phyloP scores from a whole-genome alignment of 92 coral and sea anemone genomes.

The Phenganax subtilis region DNA sequence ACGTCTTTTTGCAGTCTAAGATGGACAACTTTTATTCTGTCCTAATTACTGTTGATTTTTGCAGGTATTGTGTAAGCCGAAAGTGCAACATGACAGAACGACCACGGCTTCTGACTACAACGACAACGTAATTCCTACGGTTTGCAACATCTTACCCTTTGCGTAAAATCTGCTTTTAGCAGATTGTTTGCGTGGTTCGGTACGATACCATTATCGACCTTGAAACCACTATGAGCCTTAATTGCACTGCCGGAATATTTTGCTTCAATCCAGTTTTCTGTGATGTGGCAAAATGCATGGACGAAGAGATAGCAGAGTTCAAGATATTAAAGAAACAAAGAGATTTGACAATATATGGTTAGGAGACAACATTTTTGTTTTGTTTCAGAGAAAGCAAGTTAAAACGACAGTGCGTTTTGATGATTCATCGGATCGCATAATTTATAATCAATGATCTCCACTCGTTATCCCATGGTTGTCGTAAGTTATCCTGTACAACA shows the following conservation, averaged over 20 bases:
- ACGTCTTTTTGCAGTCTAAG: too few species aligned
- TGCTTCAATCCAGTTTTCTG: too few species aligned
- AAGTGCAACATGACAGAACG: slow-evolving; percentile 16
- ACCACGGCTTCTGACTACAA: background rate
- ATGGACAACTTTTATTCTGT: too few species aligned
- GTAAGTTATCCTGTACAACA: too few species aligned
- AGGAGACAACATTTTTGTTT: background rate
- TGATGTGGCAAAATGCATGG: background rate
- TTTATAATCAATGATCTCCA: slow-evolving; percentile 20
- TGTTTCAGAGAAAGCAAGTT: slow-evolving; percentile 33
- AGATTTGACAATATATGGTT: background rate
- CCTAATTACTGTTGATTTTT: background rate
- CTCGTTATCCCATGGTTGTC: too few species aligned
- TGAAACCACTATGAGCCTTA: too few species aligned
- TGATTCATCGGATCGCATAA: slow-evolving; percentile 42
- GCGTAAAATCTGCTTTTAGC: too few species aligned
- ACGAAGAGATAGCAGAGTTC: background rate
- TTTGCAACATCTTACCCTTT: background rate
- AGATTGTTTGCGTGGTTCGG: too few species aligned
- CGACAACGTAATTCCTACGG: slow-evolving; percentile 11
- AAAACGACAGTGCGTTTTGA: slow-evolving; percentile 82
- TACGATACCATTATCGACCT: too few species aligned
- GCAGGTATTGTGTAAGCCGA: slow-evolving; percentile 9
- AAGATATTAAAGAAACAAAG: background rate
- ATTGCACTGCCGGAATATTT: too few species aligned